Evolutionary conservation across 2,888 invertebrate genomes (phyloP).

Genomic region (Drosophila paranaensis): DNA sequence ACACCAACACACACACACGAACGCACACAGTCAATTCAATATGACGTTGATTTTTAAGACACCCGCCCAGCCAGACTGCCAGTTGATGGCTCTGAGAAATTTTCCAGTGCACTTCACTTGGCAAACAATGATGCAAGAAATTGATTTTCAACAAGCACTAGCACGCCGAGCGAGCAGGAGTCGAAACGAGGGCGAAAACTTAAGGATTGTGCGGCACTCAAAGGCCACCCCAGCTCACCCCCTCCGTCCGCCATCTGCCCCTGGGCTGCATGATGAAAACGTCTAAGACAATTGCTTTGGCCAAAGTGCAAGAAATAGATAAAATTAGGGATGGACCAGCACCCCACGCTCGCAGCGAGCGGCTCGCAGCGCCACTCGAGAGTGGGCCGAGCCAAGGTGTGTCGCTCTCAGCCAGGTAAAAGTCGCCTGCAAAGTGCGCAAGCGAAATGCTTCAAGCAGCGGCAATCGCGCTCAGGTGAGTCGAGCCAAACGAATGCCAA

Average conservation of each 20-base stretch:
- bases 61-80: slow-evolving; percentile 23
- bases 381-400: not conserved
- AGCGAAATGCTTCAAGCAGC: slow-evolving; percentile 8
- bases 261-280: slow-evolving; percentile 64
- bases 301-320: slow-evolving; percentile 80
- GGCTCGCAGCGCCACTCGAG: slow-evolving; percentile 23
- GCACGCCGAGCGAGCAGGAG: slow-evolving; percentile 21
- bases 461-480: slow-evolving; percentile 27
- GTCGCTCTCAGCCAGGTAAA: not conserved
- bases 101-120: slow-evolving; percentile 83
- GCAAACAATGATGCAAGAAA: slow-evolving; percentile 83
- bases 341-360: slow-evolving; percentile 4
- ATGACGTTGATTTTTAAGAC: slow-evolving; percentile 78
- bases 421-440: slow-evolving; percentile 40
- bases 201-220: slow-evolving; percentile 42
- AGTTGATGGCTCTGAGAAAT: slow-evolving; percentile 72
- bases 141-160: slow-evolving; percentile 82
- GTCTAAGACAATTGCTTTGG: slow-evolving; percentile 77
- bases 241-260: not conserved
- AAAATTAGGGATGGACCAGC: slow-evolving; percentile 72
- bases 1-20: not conserved
- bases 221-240: slow-evolving; percentile 1
- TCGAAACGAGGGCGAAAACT: slow-evolving; percentile 14
- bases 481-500: slow-evolving; percentile 36
- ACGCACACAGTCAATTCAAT: slow-evolving; percentile 49